Evolutionary conservation across 37 sponge, comb jelly and placozoan species (phyloP).

Genomic region (Chondrosia reniformis): DNA sequence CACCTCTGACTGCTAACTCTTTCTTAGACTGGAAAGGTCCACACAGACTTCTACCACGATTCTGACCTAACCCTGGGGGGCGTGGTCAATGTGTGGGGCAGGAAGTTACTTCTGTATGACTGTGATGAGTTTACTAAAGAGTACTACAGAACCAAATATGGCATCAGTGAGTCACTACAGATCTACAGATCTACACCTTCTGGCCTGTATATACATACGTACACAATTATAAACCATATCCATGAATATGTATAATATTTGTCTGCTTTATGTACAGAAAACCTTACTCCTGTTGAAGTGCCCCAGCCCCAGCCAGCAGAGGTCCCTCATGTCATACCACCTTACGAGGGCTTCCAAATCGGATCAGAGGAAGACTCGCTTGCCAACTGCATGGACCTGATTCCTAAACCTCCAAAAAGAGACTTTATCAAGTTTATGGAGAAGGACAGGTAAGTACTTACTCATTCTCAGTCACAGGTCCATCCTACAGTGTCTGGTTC

Average conservation of each 20-base stretch:
- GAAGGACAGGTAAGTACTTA: conserved; percentile 79
- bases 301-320: conserved; percentile 37
- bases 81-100: conserved; percentile 88
- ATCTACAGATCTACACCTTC: background rate
- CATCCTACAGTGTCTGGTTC: background rate
- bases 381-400: conserved; percentile 80
- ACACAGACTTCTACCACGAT: conserved; percentile 76
- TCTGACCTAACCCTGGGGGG: conserved; percentile 77
- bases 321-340: conserved; percentile 60
- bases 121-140: conserved; percentile 94
- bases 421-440: conserved; percentile 95
- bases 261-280: conserved; percentile 35
- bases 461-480: background rate
- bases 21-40: conserved; percentile 86
- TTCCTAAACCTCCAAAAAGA: conserved; percentile 91
- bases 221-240: background rate
- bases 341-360: conserved; percentile 87
- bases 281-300: conserved; percentile 54
- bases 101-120: conserved; percentile 82
- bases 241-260: background rate
- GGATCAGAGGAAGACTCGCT: conserved; percentile 94
- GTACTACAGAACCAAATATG: conserved; percentile 86
- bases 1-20: background rate
- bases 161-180: conserved; percentile 55
- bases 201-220: background rate